Conservation (phyloP, 2,888 invertebrate genomes). For the Acleris laterana region DNA sequence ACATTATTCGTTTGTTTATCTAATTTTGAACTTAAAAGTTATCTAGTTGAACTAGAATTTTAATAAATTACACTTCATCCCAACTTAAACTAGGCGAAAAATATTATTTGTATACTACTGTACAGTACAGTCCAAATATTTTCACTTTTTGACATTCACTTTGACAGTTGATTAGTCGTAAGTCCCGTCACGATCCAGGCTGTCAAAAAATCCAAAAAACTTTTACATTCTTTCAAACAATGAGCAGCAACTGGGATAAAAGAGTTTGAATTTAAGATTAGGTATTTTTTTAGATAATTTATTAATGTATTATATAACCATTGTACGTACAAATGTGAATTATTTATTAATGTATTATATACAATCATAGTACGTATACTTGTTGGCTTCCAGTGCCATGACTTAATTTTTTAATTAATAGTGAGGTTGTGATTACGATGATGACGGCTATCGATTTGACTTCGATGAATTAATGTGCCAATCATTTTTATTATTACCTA, state of each 20-base stretch:
- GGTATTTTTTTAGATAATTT: no score
- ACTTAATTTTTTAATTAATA: not conserved
- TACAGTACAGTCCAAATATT: constrained; percentile 3
- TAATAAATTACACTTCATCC: not conserved
- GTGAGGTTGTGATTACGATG: not conserved
- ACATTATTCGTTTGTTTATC: constrained; percentile 54
- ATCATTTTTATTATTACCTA: no score
- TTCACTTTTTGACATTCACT: constrained; percentile 10
- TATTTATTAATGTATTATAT: no score
- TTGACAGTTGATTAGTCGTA: not conserved
- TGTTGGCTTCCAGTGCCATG: not conserved
- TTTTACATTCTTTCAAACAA: no score
- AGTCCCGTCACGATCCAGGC: not conserved
- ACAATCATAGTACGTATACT: not conserved
- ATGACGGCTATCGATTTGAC: no score
- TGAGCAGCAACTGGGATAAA: no score
- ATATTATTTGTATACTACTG: not conserved
- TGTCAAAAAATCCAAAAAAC: not conserved
- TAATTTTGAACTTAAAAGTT: no score
- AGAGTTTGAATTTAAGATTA: no score
- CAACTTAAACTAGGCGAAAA: not conserved
- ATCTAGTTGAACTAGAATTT: not conserved
- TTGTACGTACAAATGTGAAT: no score
- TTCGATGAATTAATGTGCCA: no score
- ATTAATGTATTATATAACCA: no score